Evolutionary conservation across 2,888 invertebrate species (phyloP), one percentile per base, ranked within the genome.

Genomic region (Callimorpha dominula): DNA sequence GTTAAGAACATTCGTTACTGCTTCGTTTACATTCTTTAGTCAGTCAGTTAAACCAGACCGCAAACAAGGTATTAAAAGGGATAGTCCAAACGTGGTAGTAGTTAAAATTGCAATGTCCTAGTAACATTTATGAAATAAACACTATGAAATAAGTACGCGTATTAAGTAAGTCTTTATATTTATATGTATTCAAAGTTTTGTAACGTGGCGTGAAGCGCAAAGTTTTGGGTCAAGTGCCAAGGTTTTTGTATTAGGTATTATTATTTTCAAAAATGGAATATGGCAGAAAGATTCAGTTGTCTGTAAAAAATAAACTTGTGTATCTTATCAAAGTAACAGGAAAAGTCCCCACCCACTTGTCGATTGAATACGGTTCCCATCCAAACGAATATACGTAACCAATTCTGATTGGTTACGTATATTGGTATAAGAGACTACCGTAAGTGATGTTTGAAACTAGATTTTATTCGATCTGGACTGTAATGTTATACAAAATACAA

Each of bases 161-260:
- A 11, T 75, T 68, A 71, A 68, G 75, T 70, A 75, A 73, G 70
- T 70, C 57, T 70, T 72, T 54, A 68, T 60, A 66, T 70, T 72
- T 54, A 68, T 60, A 66, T 67, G 70, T 72, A 54, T 63, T 46
- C 63, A 15, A 64, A 72, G 70, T 73, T 68, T 72, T 65, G 72
- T 62, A 73, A 75, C 40, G 64, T 40, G 50, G 57, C 70, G 70
- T 75, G 68, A 75, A 70, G 74, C 68, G 68, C 71, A 68, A 71
- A 71, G 71, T 68, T 68, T 68, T 65, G 54, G 68, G 74, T 71
- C 74, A 74, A 74, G 74, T 71, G 68, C 71, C 71, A 74, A 74
- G 74, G 71, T 69, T 57, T 60, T 64, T 43, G 31, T 66, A 31
- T 72, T 67, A 31, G 31, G 31, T 31, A 31, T 31, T 31, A 1